phyloP scores from a whole-genome alignment of 1,140 invertebrate genomes.

The Musca domestica region DNA sequence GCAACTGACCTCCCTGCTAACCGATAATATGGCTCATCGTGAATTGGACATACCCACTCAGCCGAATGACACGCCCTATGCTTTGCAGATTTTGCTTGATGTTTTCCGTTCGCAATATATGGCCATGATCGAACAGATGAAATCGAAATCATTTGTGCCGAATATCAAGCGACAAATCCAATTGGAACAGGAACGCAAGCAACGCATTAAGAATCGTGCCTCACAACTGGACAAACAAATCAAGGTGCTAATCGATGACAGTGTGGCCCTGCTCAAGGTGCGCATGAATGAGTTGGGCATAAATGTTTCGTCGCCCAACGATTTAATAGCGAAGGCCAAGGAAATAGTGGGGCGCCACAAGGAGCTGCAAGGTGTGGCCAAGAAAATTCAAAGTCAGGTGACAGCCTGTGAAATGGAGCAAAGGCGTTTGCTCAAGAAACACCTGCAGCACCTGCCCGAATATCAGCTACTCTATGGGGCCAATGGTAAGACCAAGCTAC shows the following conservation, averaged over 20 bases:
- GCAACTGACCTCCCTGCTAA: slow-evolving; percentile 75
- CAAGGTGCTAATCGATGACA: slow-evolving; percentile 84
- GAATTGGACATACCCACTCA: slow-evolving; percentile 77
- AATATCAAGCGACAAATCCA: slow-evolving; percentile 76
- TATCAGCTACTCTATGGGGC: slow-evolving; percentile 54
- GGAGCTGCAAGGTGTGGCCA: slow-evolving; percentile 82
- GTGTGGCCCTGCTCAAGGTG: slow-evolving; percentile 84
- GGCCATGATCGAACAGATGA: slow-evolving; percentile 78
- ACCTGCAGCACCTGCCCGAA: slow-evolving; percentile 64
- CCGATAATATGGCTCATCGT: slow-evolving; percentile 67
- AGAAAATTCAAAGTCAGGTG: slow-evolving; percentile 79
- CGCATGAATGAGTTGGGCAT: slow-evolving; percentile 89
- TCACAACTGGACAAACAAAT: slow-evolving; percentile 89
- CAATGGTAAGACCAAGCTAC: slow-evolving; percentile 45
- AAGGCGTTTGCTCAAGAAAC: slow-evolving; percentile 63
- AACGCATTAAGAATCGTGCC: slow-evolving; percentile 73
- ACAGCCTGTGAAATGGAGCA: slow-evolving; percentile 66
- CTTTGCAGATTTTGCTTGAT: slow-evolving; percentile 81
- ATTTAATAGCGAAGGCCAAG: slow-evolving; percentile 85
- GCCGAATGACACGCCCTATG: slow-evolving; percentile 77
- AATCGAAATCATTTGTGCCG: slow-evolving; percentile 69
- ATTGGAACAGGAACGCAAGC: slow-evolving; percentile 80
- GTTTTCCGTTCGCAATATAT: slow-evolving; percentile 81
- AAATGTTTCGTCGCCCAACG: slow-evolving; percentile 76
- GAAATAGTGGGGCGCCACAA: slow-evolving; percentile 90